Conservation (phyloP, 2,888 invertebrate genomes). For the Spialia ferax region DNA sequence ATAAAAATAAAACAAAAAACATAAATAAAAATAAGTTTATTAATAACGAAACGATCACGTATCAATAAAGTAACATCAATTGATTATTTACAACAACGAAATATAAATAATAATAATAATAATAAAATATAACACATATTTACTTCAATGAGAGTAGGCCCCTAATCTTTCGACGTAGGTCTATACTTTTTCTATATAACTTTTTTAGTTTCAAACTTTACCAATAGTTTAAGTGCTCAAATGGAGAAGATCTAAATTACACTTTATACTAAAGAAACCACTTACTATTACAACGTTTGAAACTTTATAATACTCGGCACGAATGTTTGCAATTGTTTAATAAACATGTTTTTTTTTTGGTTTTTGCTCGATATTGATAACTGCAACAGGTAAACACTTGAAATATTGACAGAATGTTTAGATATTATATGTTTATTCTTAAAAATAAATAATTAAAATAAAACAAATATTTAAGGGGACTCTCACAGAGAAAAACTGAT, state of each 20-base stretch:
- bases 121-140: conserved; percentile 52
- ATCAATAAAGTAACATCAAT: conserved; percentile 68
- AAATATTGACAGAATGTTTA: no score
- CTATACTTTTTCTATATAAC: neutral
- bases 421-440: no score
- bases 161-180: neutral
- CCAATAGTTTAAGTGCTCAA: neutral
- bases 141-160: conserved; percentile 66
- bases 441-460: no score
- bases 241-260: neutral
- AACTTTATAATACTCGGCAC: neutral
- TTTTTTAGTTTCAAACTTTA: neutral
- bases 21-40: conserved; percentile 71
- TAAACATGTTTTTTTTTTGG: no score
- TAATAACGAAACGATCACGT: conserved; percentile 48
- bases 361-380: no score
- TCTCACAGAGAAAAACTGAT: no score
- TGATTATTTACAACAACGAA: conserved; percentile 71
- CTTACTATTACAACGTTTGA: neutral
- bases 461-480: no score
- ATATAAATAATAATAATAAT: conserved; percentile 54
- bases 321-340: neutral
- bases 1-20: conserved; percentile 52
- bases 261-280: neutral
- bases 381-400: no score